A percentile compares a stretch with the other conserved stretches of the same genome.
These are phyloP conservation scores for Ichneumoninae sp. DNA, from an alignment of 2,888 invertebrate species.

Conservation along the genomic window DNA sequence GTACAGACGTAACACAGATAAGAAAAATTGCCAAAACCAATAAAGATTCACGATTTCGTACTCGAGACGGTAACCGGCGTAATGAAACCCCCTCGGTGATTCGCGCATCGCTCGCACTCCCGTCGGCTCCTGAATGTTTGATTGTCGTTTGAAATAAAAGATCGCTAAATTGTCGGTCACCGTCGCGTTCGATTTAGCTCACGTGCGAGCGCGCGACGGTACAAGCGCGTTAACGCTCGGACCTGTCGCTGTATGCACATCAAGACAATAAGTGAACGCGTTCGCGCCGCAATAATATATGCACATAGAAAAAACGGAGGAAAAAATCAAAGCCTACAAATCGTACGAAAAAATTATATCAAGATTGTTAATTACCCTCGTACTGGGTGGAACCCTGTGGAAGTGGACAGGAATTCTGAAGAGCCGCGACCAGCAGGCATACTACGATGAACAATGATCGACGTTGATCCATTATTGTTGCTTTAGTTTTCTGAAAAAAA, in stretches of 20 bases:
- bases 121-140: not conserved
- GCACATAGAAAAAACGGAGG: not conserved
- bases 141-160: constrained; percentile 1
- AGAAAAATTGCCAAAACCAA: constrained; percentile 4
- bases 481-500: constrained; percentile 57
- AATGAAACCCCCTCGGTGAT: not conserved
- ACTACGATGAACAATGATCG: constrained; percentile 53
- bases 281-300: not conserved
- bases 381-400: constrained; percentile 71
- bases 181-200: not conserved
- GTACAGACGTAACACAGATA: not conserved
- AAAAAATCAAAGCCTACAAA: not conserved
- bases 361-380: constrained; percentile 72
- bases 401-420: constrained; percentile 64
- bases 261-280: not conserved
- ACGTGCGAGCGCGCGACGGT: not conserved
- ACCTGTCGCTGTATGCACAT: not conserved
- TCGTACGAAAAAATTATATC: not conserved
- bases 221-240: not conserved
- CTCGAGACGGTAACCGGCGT: not conserved
- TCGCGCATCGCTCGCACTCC: not conserved
- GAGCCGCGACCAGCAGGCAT: constrained; percentile 58
- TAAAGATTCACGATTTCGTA: not conserved
- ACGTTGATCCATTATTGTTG: constrained; percentile 38
- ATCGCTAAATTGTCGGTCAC: not conserved